Percentiles rank a stretch among this genome's conserved stretches.
Evolutionary conservation across 2,888 invertebrate genomes (phyloP).

Genomic region (Luperina testacea): DNA sequence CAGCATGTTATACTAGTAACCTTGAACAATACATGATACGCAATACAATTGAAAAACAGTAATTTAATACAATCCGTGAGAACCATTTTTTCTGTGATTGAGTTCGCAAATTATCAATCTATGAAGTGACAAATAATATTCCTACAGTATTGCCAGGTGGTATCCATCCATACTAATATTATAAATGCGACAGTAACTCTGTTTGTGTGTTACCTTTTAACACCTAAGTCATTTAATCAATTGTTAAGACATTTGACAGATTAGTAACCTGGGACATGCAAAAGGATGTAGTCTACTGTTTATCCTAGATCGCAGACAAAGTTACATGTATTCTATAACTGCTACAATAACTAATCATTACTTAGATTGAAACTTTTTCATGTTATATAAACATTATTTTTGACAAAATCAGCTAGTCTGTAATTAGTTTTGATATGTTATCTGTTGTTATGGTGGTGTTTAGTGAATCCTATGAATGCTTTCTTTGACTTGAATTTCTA

Average conservation of each 20-base stretch:
- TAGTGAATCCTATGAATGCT: neutral
- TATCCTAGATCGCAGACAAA: neutral
- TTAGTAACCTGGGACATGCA: neutral
- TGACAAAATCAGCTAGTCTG: too few relatives aligned
- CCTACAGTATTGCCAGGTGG: neutral
- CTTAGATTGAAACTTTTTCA: neutral
- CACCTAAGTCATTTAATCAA: neutral
- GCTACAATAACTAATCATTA: neutral
- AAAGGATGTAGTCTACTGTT: neutral
- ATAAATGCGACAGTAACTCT: neutral
- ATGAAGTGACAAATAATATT: neutral
- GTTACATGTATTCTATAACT: neutral
- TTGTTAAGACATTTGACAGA: neutral
- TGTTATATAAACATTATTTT: too few relatives aligned
- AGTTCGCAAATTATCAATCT: neutral
- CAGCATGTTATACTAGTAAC: conserved; percentile 8
- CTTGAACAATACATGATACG: conserved; percentile 23
- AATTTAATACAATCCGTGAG: conserved; percentile 3
- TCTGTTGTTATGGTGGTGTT: neutral
- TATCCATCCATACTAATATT: neutral
- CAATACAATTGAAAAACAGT: conserved; percentile 17
- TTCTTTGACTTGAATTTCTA: neutral
- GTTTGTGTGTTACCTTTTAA: neutral
- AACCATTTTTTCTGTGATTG: conserved; percentile 3
- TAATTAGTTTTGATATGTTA: neutral